Evolutionary conservation across 2,797 vertebrate genomes (phyloP), one percentile per base, ranked within the genome.

Genomic region (Gephyroberyx darwinii): DNA sequence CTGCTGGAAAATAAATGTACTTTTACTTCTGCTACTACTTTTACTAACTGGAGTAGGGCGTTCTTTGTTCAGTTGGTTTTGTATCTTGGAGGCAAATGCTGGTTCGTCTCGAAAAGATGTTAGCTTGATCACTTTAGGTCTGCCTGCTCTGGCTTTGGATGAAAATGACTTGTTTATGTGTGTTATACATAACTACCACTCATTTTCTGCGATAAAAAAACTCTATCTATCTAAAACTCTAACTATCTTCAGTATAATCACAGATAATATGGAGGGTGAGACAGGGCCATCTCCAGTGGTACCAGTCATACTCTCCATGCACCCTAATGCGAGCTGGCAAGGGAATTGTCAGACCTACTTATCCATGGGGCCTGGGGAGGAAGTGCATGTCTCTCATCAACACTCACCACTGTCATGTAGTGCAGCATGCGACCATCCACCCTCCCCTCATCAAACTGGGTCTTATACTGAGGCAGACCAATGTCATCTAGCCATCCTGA

Each of bases 401-500:
- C 52, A 94, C 96, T 95, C 90, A 98, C 98, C 87, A 98, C 93
- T 0, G 94, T 98, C 96, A 99, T 97, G 86, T 99, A 99, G 81
- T 99, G 98, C 20, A 99, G 94, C 98, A 99, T 98, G 71, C 96
- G 93, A 1, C 98, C 98, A 0, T 99, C 98, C 51, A 99, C 94
- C 68, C 96, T 95, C 0, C 95, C 98, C 83, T 99, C 98, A 77
- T 98, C 97, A 92, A 99, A 99, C 92, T 99, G 98, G 16, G 96
- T 98, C 92, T 99, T 99, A 58, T 99, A 99, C 87, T 99, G 98
- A 45, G 98, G 97, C 48, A 99, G 94, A 5, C 98, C 98, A 3
- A 99, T 99, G 78, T 99, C 98, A 85, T 99, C 98, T 89, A 99
- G 88, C 98, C 98, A 99, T 64, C 98, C 98, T 99, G 81, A 39